Evolutionary conservation across 1,140 invertebrate species (phyloP), one percentile per base, ranked within the genome.

Genomic region (Drosophila biarmipes): DNA sequence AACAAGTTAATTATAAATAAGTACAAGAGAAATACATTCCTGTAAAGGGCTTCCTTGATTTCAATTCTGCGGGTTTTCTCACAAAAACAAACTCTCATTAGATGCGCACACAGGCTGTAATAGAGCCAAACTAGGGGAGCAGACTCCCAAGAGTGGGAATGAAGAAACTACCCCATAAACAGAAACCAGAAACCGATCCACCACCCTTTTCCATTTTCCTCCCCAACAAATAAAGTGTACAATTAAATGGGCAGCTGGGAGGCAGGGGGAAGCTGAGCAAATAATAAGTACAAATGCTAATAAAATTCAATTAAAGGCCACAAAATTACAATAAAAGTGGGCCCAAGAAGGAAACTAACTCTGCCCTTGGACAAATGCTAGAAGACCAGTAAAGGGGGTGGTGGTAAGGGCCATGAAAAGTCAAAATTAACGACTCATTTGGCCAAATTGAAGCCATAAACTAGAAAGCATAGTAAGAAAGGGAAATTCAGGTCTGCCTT

Each of bases 221-320:
- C 12, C 24, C 34, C 43, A 49, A 62, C 64, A 76, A 82, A 89
- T 87, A 89, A 82, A 78, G 48, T 74, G 73, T 82, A 64, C 82
- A 74, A 86, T 82, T 89, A 87, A 86, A 82, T 82, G 68, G 55
- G 29, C 43, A 17, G 27, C 14, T 46, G 34, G 34, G 12, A 6
- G 46, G 15, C 15, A 15, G 19, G 45, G 31, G 21, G 40, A 14
- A 51, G 59, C 51, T 38, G 27, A 61, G 51, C 84, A 86, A 86
- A 86, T 89, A 86, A 79, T 86, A 86, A 86, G 82, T 89, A 86
- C 69, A 81, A 90, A 86, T 86, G 85, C 85, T 86, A 90, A 90
- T 90, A 90, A 90, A 90, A 90, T 90, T 90, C 85, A 90, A 90
- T 90, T 90, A 90, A 90, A 90, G 73, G 73, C 87, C 84, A 85